Evolutionary conservation across 2,113 vertebrate species (phyloP), one percentile per base, ranked within the genome.

Genomic region (Verasper variegatus): DNA sequence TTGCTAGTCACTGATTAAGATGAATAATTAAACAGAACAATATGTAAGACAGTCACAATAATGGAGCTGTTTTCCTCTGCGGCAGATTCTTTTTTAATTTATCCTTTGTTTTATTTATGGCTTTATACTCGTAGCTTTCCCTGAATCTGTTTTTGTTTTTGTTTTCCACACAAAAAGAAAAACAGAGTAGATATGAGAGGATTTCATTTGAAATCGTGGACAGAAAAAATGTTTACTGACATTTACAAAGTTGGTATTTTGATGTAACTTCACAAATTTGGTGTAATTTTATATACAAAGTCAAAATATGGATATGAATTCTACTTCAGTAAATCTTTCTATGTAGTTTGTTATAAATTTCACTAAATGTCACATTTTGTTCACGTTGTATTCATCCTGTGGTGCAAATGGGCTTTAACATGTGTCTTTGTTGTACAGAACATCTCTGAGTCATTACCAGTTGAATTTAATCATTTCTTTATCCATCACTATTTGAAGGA

Each of bases 11-110:
- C 20, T 69, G 27, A 74, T 72, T 51, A 63, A 31, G 23, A 80
- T 82, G 27, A 83, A 85, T 83, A 65, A 86, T 84, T 71, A n/a
- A 84, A 64, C 26, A 56, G 37, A 63, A 78, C 27, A 68, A 72
- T 57, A 60, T 54, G 51, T 54, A n/a, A 75, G 40, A 42, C 42
- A 10, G 11, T 54, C 68, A 49, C 23, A 21, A 5, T 56, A 68
- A 74, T 58, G 65, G 42, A 13, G 20, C 11, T 8, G 21, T 54
- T 51, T 51, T 51, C 47, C 47, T 51, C 47, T 27, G 27, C 20
- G 9, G 67, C 49, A 47, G n/a, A 57, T 10, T 31, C n/a, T 2
- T 51, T 27, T 15, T 15, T 20, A 45, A 26, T 15, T 15, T 20
- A 21, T 18, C 20, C 9, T 67, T 5, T 31, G 31, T 31, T 31